Evolutionary conservation across 37 sponge, comb jelly and placozoan genomes (phyloP), one percentile per base, ranked within the genome.

Genomic region (Crambe crambe): DNA sequence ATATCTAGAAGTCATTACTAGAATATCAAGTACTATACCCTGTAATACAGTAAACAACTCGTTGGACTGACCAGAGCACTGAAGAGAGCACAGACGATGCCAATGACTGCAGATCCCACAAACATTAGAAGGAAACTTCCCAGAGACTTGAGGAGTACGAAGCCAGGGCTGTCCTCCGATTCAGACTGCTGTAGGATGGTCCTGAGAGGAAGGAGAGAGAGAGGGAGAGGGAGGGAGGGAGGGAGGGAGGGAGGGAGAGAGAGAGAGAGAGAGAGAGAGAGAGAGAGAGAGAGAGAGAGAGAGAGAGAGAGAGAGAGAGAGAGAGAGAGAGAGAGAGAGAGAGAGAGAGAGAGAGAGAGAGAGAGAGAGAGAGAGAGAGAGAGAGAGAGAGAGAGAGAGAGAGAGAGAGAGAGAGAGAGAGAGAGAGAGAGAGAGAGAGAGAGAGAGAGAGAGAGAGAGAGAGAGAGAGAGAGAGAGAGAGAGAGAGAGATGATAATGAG

Each of bases 91-190:
- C 80, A 88, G 37, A 91, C 68, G 17, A 83, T 73, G 0, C 97
- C 97, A 29, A 97, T 75, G 43, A 87, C 38, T 3, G 95, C 90
- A 34, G 95, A 94, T 43, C 80, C 89, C 35, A 74, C 78, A 75
- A 94, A 97, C 90, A 94, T 91, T 51, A 91, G 56, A 5, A 94
- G 70, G 65, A 97, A 97, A 58, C 94, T 71, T 17, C 92, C 88
- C 58, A 94, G 37, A 25, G 97, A 85, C 22, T 79, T 41, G 41
- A 84, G 56, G 43, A 88, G 73, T 22, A 88, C 42, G 56, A 70
- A 12, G 1, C 71, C 77, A 32, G 88, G 54, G 2, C 69, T 66
- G 30, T 56, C 56, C 15, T 44, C 70, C 35, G 67, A 57, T 2
- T 41, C 30, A 10, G 82, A 77, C 44, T 83, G 79, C 31, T 81